Conservation (phyloP, 2,113 vertebrate species). For the Cranoglanis bouderius region DNA sequence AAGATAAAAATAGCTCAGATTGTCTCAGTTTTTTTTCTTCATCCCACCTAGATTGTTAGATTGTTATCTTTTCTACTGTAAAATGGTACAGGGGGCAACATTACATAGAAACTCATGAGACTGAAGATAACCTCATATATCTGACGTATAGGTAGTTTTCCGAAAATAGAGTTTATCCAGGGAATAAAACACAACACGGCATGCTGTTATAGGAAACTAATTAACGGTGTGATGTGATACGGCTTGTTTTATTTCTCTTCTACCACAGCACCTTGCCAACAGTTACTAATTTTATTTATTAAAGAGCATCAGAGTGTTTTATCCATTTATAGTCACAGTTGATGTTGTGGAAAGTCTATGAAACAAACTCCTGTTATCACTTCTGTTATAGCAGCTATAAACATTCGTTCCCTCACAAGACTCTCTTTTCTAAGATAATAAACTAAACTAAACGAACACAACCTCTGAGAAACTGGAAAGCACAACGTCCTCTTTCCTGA, state of each 20-base stretch:
- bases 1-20: not conserved
- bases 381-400: not conserved
- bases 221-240: not conserved
- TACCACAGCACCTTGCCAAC: not conserved
- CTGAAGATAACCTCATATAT: too few relatives aligned
- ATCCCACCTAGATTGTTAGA: not conserved
- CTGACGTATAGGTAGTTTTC: not conserved
- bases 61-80: not conserved
- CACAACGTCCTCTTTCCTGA: not conserved
- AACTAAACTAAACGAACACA: not conserved
- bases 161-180: not conserved
- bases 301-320: not conserved
- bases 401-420: not conserved
- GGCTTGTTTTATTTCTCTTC: not conserved
- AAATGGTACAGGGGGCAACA: not conserved
- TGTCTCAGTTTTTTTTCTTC: not conserved
- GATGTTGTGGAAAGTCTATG: not conserved
- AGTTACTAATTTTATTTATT: not conserved
- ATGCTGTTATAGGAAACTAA: not conserved
- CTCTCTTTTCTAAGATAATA: not conserved
- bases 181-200: not conserved
- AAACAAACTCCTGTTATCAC: not conserved
- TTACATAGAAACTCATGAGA: not conserved
- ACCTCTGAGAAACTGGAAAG: not conserved
- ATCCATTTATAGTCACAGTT: not conserved